These are phyloP conservation scores for Sarcophilus harrisii DNA, from an alignment of 2,797 vertebrate genomes.

Conservation along the genomic window DNA sequence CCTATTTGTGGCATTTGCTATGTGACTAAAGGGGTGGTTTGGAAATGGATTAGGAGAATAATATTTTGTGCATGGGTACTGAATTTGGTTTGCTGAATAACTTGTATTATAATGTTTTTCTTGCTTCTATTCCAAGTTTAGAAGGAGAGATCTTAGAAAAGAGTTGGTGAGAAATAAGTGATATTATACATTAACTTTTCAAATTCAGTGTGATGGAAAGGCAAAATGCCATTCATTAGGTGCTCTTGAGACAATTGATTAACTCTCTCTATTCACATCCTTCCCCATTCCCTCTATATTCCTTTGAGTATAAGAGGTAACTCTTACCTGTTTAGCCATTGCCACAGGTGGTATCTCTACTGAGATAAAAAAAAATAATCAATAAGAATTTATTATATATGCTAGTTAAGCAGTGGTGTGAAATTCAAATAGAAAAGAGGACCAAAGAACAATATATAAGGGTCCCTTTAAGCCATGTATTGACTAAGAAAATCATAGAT, in stretches of 20 bases:
- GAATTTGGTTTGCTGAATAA: constrained; percentile 55
- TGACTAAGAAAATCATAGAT: not conserved
- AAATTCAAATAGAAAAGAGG: not conserved
- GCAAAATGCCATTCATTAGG: not conserved
- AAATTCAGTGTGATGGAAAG: not conserved
- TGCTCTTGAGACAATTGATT: not conserved
- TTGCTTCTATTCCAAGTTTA: not conserved
- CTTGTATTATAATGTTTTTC: constrained; percentile 24
- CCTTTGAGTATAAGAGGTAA: too few relatives aligned
- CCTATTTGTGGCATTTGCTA: constrained; percentile 32
- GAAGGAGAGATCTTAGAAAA: constrained; percentile 13
- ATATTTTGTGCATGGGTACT: not conserved
- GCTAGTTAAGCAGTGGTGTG: not conserved
- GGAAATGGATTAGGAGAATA: constrained; percentile 40
- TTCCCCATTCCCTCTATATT: not conserved
- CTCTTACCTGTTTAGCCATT: not conserved
- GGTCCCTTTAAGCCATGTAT: not conserved
- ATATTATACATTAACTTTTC: constrained; percentile 18
- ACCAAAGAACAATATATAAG: not conserved
- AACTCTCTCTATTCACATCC: not conserved
- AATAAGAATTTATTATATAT: not conserved
- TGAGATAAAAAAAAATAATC: not conserved
- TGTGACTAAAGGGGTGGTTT: constrained; percentile 14
- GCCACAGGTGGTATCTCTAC: not conserved
- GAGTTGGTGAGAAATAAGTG: constrained; percentile 1